Percentiles rank a stretch among this genome's conserved stretches.
Evolutionary conservation across 2,113 vertebrate species (phyloP).

Genomic region (Leucoraja erinaceus): DNA sequence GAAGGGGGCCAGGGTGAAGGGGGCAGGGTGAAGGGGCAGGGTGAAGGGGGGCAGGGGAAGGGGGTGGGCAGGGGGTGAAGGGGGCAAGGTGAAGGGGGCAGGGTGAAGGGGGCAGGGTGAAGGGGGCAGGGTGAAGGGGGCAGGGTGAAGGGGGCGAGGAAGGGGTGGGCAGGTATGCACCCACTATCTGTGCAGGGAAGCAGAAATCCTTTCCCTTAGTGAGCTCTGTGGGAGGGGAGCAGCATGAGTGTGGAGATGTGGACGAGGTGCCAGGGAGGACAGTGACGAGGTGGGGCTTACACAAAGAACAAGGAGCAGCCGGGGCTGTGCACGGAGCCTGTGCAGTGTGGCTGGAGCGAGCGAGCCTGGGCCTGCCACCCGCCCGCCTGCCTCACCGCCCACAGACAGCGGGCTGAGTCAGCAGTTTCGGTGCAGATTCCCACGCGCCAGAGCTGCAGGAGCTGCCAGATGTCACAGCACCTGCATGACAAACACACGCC

Average conservation of each 20-base stretch:
- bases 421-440: slow-evolving; percentile 47
- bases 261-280: background rate
- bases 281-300: no score
- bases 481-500: slow-evolving; percentile 32
- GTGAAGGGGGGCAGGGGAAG: no score
- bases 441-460: slow-evolving; percentile 28
- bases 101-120: no score
- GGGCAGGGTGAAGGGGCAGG: no score
- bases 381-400: slow-evolving; percentile 21
- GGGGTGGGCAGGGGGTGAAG: no score
- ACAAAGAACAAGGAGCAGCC: slow-evolving; percentile 15
- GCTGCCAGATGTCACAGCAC: slow-evolving; percentile 29
- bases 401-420: slow-evolving; percentile 42
- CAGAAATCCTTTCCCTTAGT: background rate
- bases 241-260: background rate
- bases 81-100: no score
- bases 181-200: background rate
- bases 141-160: background rate
- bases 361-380: slow-evolving; percentile 18
- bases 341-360: background rate
- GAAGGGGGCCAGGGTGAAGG: no score
- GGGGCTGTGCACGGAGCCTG: background rate
- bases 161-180: background rate
- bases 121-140: no score
- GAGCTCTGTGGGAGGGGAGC: background rate